Base-by-base conservation (phyloP, 2,113 vertebrate species). In the Tyrannus savana region DNA sequence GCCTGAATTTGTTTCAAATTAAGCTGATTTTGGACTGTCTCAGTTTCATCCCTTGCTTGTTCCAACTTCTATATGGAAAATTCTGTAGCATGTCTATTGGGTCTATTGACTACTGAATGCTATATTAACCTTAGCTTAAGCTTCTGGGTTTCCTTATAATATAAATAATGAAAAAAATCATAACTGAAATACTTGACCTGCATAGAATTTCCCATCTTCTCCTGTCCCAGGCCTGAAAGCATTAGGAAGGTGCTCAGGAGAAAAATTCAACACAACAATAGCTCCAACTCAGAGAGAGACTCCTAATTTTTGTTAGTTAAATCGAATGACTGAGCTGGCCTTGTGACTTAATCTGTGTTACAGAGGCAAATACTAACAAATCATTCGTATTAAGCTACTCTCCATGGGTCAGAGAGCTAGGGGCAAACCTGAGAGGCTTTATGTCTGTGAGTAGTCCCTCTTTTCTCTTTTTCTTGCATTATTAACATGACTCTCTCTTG, bases 401-500 rank as follows among this genome's bases (percentile, higher is more conserved):
- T 50, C 27, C 27, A 27, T 56, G 39, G 12, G 5, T 80, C 35
- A 82, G 42, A 83, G 55, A 79, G 2, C 4, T 19, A 42, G 12
- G 14, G 17, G 7, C 1, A 15, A 73, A 55, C 30, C 19, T 74
- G 46, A 63, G 46, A 80, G 10, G 3, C 63, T 90, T 83, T 35
- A 16, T 12, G 28, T 0, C 0, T 66, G 12, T 41, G 9, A 71
- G 6, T 33, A 77, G 11, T 9, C 24, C 12, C 31, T 41, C 5
- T 49, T 41, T 77, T 62, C 25, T 62, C 14, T 91, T 92, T 58
- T 87, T 87, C 50, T 74, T n/a, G 53, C 64, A 87, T 60, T 47
- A 56, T 87, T 91, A 84, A 90, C 71, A 92, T 84, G 31, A 55
- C 59, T 88, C 89, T 96, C 95, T 47, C 95, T 93, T 95, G 68